A percentile compares a stretch with the other conserved stretches of the same genome.
These are phyloP conservation scores for Philopotamus ludificatus DNA, from an alignment of 1,140 invertebrate genomes.

Conservation along the genomic window DNA sequence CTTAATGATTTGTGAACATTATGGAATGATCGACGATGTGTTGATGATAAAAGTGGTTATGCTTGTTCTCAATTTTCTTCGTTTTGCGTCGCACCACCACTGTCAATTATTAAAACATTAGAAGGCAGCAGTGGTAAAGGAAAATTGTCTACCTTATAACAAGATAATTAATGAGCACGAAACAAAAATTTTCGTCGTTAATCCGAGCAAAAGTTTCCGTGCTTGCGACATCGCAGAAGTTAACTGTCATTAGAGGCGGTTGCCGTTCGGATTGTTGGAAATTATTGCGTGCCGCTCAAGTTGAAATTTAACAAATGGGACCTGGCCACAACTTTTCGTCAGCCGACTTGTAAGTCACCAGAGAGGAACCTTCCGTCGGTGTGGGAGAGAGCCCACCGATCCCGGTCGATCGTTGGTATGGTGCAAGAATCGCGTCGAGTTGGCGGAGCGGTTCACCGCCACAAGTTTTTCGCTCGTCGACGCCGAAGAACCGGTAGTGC, in stretches of 20 bases:
- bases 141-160: neutral
- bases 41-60: too few relatives aligned
- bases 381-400: neutral
- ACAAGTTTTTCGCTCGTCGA: neutral
- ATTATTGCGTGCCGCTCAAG: neutral
- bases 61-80: too few relatives aligned
- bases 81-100: neutral
- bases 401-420: neutral
- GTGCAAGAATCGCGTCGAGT: neutral
- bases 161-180: neutral
- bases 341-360: neutral
- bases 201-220: neutral
- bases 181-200: neutral
- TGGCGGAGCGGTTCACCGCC: neutral
- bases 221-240: neutral
- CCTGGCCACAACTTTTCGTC: neutral
- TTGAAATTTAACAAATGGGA: neutral
- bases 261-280: neutral
- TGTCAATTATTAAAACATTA: neutral
- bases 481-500: neutral
- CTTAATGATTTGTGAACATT: too few relatives aligned
- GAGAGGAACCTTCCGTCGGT: neutral
- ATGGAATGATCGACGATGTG: too few relatives aligned
- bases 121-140: neutral
- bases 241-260: neutral